Conservation (phyloP, 2,797 vertebrate species). For the Epinephelus awoara region DNA sequence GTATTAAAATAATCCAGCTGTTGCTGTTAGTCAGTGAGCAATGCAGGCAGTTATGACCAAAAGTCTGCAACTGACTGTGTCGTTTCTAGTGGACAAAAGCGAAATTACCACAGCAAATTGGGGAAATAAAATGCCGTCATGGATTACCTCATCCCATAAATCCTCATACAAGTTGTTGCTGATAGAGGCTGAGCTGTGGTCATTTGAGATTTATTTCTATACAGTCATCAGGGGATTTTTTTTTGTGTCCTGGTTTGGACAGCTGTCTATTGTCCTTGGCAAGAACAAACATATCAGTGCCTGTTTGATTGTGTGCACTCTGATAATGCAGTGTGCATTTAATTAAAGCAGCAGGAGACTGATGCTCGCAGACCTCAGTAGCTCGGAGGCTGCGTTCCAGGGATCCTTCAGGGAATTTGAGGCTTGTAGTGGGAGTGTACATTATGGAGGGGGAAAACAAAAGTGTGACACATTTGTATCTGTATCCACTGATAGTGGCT, state of each 20-base stretch:
- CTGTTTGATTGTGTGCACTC: constrained; percentile 45
- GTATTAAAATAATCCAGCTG: not conserved
- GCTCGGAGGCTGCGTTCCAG: constrained; percentile 32
- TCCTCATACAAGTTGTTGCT: constrained; percentile 34
- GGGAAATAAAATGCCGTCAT: constrained; percentile 51
- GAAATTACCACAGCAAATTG: constrained; percentile 27
- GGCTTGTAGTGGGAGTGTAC: not conserved
- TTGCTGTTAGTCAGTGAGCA: not conserved
- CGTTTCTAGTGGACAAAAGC: constrained; percentile 22
- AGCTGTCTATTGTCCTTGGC: constrained; percentile 49
- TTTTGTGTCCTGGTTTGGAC: constrained; percentile 25
- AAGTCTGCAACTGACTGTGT: constrained; percentile 2
- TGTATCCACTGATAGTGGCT: not conserved
- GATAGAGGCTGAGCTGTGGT: constrained; percentile 18
- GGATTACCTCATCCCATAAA: constrained; percentile 57
- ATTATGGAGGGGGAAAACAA: not conserved
- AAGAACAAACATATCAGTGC: constrained; percentile 38
- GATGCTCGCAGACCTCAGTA: constrained; percentile 30
- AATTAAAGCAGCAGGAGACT: constrained; percentile 48
- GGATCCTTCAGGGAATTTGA: constrained; percentile 15
- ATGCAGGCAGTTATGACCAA: not conserved
- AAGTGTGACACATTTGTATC: constrained; percentile 8
- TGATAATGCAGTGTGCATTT: constrained; percentile 50
- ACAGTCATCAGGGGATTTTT: constrained; percentile 21
- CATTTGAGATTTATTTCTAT: constrained; percentile 20